A percentile compares a stretch with the other conserved stretches of the same genome.
Conservation (phyloP, 2,113 vertebrate genomes). For the Vulpes ferrilata region DNA sequence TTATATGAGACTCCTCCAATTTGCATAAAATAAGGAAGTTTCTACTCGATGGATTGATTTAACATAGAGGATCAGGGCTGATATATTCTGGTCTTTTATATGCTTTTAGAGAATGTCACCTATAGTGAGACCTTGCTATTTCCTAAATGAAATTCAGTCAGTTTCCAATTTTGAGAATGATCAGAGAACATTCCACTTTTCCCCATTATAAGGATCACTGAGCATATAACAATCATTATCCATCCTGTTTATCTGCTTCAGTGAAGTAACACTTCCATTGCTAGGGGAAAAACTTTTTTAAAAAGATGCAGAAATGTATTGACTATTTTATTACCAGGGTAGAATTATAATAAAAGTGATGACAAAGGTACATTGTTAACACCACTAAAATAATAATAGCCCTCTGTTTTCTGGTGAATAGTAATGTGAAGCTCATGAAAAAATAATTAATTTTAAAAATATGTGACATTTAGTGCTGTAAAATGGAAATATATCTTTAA, state of each 20-base stretch:
- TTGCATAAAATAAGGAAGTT: neutral
- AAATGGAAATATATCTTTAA: neutral
- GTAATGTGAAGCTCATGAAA: neutral
- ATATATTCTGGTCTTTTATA: neutral
- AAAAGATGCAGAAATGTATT: neutral
- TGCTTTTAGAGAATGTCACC: neutral
- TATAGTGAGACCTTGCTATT: slow-evolving; percentile 6
- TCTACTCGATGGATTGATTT: neutral
- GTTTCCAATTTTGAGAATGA: slow-evolving; percentile 51
- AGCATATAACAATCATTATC: neutral
- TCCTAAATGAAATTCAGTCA: slow-evolving; percentile 44
- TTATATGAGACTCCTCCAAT: neutral
- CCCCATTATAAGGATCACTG: slow-evolving; percentile 28
- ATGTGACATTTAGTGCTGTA: neutral
- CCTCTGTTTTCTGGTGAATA: neutral
- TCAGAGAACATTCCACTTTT: neutral
- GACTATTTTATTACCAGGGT: neutral
- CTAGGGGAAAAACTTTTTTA: neutral
- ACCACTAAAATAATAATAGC: neutral
- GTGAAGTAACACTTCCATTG: slow-evolving; percentile 8
- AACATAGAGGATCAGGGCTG: neutral
- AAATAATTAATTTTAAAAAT: slow-evolving; percentile 4
- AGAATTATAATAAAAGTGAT: neutral
- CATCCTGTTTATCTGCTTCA: slow-evolving; percentile 37
- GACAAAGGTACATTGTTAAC: neutral